Evolutionary conservation across 2,888 invertebrate genomes (phyloP), one percentile per base, ranked within the genome.

Genomic region (Drosophila subquinaria): DNA sequence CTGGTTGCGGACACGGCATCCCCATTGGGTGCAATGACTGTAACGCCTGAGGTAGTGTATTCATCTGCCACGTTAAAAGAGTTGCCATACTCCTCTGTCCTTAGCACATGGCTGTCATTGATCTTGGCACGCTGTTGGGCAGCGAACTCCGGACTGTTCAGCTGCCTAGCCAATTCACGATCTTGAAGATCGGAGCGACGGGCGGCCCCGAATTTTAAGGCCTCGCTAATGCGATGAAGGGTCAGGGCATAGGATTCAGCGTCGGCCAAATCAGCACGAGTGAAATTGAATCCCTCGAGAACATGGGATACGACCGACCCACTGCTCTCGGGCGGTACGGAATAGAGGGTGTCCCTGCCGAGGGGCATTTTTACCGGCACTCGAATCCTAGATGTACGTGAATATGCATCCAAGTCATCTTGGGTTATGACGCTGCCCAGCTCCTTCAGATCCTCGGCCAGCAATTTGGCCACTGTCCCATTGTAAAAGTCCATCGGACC

Each of bases 1-100:
- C 97, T 97, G 0, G 99, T 99, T 0, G 97, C 95, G 0, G 98
- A 96, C 0, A 99, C 97, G 0, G 98, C 99, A 91, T 98, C 97
- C 0, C 99, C 98, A 90, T 97, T 96, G 2, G 95, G 94, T 0
- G 96, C 96, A 33, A 98, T 91, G 27, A 98, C 95, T 0, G 97
- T 96, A n/a, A 98, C 94, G 83, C 99, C 98, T 0, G 98, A 96
- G 0, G 99, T 99, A 51, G 98, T 98, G n/a, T 73, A 56, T n/a
- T 95, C 95, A 0, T 94, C 93, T 2, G 88, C 88, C 90, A 55
- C 75, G 93, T 91, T 93, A 77, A 93, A 94, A 1, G 94, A 93
- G 0, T 95, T 96, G 0, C 96, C 97, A 84, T 97, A 97, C 74
- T 95, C 3, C 94, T 27, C 27, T 27, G 1, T 5, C 27, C 5